Percentiles rank a stretch among this genome's conserved stretches.
These are phyloP conservation scores for Dysidea cf. avara DNA, from an alignment of 37 sponge, comb jelly and placozoan species.

Conservation along the genomic window DNA sequence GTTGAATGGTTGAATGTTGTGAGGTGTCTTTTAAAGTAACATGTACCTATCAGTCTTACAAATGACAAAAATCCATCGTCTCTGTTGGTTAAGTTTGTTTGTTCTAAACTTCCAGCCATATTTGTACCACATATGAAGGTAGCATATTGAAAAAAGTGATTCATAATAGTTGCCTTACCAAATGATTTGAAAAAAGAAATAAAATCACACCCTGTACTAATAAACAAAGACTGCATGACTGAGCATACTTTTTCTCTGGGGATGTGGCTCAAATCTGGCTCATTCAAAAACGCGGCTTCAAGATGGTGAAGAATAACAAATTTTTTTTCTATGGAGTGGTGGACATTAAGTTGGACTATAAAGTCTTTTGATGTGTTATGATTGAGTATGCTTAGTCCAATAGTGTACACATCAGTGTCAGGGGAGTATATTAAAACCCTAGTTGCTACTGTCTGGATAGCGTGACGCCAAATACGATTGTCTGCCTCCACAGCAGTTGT, in stretches of 20 bases:
- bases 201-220: slow-evolving; percentile 11
- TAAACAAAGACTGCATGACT: not conserved
- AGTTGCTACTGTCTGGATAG: not conserved
- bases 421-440: slow-evolving; percentile 21
- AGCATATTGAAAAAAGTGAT: no score
- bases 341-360: slow-evolving; percentile 5
- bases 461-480: slow-evolving; percentile 26
- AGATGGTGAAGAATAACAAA: no score
- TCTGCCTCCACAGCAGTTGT: slow-evolving; percentile 25
- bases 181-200: not conserved
- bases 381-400: slow-evolving; percentile 9
- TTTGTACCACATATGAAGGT: not conserved
- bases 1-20: no score
- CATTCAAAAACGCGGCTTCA: no score
- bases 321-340: not conserved
- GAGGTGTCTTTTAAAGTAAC: no score
- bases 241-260: no score
- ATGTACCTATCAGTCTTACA: no score
- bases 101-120: not conserved
- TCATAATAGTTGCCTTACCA: slow-evolving; percentile 1
- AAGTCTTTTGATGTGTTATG: not conserved
- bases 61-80: no score
- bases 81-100: not conserved
- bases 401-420: slow-evolving; percentile 34
- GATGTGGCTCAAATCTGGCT: no score